Percentiles rank a stretch among this genome's conserved stretches.
Evolutionary conservation across 2,113 vertebrate genomes (phyloP).

Genomic region (Macrotis lagotis): DNA sequence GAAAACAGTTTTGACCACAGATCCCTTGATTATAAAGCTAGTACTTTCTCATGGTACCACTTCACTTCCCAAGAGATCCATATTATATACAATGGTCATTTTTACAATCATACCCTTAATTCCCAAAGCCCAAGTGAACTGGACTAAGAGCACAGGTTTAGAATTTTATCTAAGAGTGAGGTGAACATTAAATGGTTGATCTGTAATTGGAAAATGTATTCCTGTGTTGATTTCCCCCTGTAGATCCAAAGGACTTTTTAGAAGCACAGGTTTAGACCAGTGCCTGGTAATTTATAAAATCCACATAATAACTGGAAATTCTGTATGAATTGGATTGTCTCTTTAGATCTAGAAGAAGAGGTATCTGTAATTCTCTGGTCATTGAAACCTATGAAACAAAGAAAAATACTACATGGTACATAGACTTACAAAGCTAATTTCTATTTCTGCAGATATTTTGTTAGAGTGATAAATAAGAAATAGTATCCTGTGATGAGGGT

Average conservation of each 20-base stretch:
- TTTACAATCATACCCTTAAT: background rate
- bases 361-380: background rate
- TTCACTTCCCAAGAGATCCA: background rate
- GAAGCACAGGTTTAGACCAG: background rate
- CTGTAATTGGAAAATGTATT: background rate
- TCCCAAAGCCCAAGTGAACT: background rate
- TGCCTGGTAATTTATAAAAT: background rate
- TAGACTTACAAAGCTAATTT: background rate
- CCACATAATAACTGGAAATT: background rate
- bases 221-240: background rate
- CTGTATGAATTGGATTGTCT: background rate
- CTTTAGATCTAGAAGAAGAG: background rate
- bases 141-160: background rate
- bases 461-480: background rate
- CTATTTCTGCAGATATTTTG: background rate
- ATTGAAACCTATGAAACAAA: background rate
- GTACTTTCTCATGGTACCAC: background rate
- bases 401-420: background rate
- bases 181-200: background rate
- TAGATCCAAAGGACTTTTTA: background rate
- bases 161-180: background rate
- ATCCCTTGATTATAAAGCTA: background rate
- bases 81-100: background rate
- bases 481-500: background rate
- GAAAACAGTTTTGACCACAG: background rate